These are phyloP conservation scores for Amblyornis subalaris DNA, from an alignment of 2,113 vertebrate species.

Conservation along the genomic window DNA sequence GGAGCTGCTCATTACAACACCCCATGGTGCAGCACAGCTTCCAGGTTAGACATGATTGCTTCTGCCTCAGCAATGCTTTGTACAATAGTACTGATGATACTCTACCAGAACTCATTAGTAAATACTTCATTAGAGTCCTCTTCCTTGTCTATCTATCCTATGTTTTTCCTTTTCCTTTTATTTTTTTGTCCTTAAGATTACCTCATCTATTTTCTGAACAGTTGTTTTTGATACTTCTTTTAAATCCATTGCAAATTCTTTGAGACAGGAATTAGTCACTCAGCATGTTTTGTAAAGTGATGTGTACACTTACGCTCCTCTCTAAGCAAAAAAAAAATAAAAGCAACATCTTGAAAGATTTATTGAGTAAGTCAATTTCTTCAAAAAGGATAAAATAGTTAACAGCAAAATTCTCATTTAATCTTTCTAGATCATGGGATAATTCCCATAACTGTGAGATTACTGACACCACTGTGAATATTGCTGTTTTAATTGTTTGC, in stretches of 20 bases:
- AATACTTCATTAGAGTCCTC: not conserved
- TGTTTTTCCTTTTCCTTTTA: not conserved
- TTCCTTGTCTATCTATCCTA: not conserved
- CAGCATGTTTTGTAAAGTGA: not conserved
- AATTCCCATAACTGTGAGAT: conserved; percentile 26
- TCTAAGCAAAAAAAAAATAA: not conserved
- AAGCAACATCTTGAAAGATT: not conserved
- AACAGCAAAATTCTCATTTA: conserved; percentile 2
- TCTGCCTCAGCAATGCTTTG: not conserved
- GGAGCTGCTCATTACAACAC: not conserved
- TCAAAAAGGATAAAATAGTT: not conserved
- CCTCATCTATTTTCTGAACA: not conserved
- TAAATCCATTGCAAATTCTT: not conserved
- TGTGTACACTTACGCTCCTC: not conserved
- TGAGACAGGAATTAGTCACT: not conserved
- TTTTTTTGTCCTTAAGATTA: not conserved
- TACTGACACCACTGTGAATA: conserved; percentile 25
- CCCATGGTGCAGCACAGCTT: not conserved
- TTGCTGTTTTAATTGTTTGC: conserved; percentile 54
- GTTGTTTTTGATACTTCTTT: not conserved
- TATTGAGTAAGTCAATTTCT: not conserved
- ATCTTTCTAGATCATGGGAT: not conserved
- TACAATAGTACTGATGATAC: not conserved
- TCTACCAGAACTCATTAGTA: not conserved
- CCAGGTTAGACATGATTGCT: not conserved